Evolutionary conservation across 2,797 vertebrate genomes (phyloP).

Genomic region (Muscicapa striata): DNA sequence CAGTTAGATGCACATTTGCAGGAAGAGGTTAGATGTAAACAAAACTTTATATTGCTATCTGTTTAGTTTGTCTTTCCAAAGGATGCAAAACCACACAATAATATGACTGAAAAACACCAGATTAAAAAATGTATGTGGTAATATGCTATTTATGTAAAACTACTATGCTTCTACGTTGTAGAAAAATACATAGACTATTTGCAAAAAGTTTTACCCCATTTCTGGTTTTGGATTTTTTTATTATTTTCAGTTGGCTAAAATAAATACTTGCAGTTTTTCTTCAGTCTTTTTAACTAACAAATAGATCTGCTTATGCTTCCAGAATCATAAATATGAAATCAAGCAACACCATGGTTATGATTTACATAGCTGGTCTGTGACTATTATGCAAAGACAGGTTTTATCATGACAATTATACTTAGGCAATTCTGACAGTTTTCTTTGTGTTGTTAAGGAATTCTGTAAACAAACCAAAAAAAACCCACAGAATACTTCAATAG

Average conservation of each 20-base stretch:
- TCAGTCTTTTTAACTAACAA: conserved; percentile 14
- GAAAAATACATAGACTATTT: background rate
- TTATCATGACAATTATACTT: conserved; percentile 50
- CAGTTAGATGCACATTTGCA: background rate
- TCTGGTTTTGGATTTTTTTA: background rate
- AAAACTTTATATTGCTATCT: background rate
- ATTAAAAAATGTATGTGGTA: background rate
- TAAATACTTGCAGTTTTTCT: background rate
- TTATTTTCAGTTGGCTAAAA: conserved; percentile 10
- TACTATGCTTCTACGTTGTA: background rate
- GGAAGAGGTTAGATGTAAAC: background rate
- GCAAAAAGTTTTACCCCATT: background rate
- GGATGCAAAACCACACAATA: background rate
- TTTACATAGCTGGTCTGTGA: conserved; percentile 14
- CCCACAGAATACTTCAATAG: conserved; percentile 63
- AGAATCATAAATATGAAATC: background rate
- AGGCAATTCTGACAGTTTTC: conserved; percentile 66
- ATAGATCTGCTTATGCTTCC: conserved; percentile 10
- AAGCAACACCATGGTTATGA: background rate
- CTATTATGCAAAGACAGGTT: conserved; percentile 25
- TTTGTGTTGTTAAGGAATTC: conserved; percentile 76
- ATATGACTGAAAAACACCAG: background rate
- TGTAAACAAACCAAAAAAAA: conserved; percentile 70
- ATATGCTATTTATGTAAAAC: background rate
- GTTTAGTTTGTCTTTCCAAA: background rate